Evolutionary conservation across 1,140 invertebrate genomes (phyloP).

Genomic region (Saccostrea echinata): DNA sequence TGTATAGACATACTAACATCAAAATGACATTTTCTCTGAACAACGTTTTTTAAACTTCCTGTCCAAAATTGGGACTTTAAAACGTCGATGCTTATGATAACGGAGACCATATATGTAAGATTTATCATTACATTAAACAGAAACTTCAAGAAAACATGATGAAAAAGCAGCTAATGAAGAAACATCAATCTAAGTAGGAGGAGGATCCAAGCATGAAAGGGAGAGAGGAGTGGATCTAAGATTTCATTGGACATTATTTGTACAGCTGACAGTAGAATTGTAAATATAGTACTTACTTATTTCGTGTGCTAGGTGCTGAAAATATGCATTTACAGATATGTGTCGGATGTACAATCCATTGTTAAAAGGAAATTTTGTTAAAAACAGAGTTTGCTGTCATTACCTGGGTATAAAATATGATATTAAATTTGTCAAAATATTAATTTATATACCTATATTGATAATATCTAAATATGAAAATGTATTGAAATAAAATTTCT

Average conservation of each 20-base stretch:
- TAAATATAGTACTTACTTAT: conserved; percentile 32
- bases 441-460: background rate
- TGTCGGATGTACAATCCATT: background rate
- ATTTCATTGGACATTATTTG: background rate
- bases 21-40: background rate
- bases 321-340: background rate
- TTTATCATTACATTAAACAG: conserved; percentile 15
- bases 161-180: conserved; percentile 47
- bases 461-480: background rate
- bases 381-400: background rate
- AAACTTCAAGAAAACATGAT: conserved; percentile 54
- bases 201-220: background rate
- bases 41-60: background rate
- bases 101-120: background rate
- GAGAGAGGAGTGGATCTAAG: background rate
- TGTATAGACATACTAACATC: background rate
- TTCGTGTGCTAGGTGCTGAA: background rate
- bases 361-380: background rate
- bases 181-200: conserved; percentile 37
- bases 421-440: background rate
- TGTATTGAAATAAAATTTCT: background rate
- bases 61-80: background rate
- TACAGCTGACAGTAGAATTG: conserved; percentile 16
- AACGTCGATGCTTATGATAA: background rate
- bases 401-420: background rate